Base-by-base conservation (phyloP, 2,797 vertebrate genomes). In the Coendou prehensilis region DNA sequence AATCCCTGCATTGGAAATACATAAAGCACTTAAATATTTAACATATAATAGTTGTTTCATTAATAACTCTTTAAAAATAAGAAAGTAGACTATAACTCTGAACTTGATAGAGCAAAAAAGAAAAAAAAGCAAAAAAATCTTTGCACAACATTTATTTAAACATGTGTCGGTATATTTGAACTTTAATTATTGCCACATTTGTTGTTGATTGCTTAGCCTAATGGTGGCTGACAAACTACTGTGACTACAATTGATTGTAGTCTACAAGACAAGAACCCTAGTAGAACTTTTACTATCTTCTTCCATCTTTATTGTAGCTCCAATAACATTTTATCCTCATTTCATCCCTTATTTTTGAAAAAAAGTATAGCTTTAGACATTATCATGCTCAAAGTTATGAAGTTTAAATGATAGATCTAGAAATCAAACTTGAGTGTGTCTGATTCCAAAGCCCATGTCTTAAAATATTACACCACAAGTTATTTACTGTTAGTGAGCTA, bases 271-370 rank as follows among this genome's bases (percentile, higher is more conserved):
- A 89, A 89, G 28, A 86, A 75, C 0, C 9, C 1, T 69, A 50
- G 3, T 64, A 59, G 33, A 1, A 76, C 3, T 59, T 94, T 47
- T 17, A 64, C 63, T 73, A 41, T 91, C 5, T 88, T 93, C 6
- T 83, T 87, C 78, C 2, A 93, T 75, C 30, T 5, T 91, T 87
- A 76, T 1, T 85, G 17, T 80, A 83, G 9, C 22, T 95, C 37
- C 41, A 52, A 33, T 6, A 63, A 69, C 14, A 69, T 45, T 67
- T 67, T 30, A 67, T 76, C 47, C 1, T 86, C n/a, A 92, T 73
- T 97, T 91, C 11, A 87, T 56, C 28, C 2, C 30, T 92, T 87
- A 85, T 50, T 92, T 96, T 93, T 54, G 2, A 79, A 95, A 76
- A 64, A 59, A 9, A 80, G 50, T 81, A 30, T 84, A 56, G 37